Evolutionary conservation across 2,113 vertebrate species (phyloP).

Genomic region (Semicossyphus pulcher): DNA sequence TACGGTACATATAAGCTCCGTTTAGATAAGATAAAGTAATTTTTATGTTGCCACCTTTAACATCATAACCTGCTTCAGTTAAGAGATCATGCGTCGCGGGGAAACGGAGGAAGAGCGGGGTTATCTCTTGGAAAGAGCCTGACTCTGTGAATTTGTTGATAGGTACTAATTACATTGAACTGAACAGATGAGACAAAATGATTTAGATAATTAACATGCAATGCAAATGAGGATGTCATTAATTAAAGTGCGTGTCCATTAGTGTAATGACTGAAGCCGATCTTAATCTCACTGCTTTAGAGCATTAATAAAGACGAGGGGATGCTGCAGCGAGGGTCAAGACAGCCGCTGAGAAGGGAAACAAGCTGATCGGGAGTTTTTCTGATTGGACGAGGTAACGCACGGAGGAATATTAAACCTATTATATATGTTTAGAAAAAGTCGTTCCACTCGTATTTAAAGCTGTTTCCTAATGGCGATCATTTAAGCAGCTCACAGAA

Average conservation of each 20-base stretch:
- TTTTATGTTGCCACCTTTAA: too few species aligned
- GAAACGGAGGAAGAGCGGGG: constrained; percentile 29
- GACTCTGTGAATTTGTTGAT: constrained; percentile 63
- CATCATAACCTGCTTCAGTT: background rate
- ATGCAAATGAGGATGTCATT: constrained; percentile 82
- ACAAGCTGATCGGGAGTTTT: constrained; percentile 37
- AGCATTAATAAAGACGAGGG: constrained; percentile 74
- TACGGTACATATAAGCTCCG: too few species aligned
- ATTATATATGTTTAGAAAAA: background rate
- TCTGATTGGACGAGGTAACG: constrained; percentile 33
- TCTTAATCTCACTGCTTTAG: constrained; percentile 73
- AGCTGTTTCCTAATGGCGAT: constrained; percentile 34
- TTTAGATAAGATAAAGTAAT: too few species aligned
- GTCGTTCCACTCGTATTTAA: constrained; percentile 20
- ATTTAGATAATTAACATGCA: constrained; percentile 81
- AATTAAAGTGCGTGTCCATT: constrained; percentile 84
- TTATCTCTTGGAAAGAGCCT: constrained; percentile 34
- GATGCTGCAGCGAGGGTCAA: constrained; percentile 66
- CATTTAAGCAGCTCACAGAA: constrained; percentile 12
- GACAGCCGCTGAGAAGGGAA: constrained; percentile 33
- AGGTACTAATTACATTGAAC: constrained; percentile 75
- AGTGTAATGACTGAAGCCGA: constrained; percentile 79
- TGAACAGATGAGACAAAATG: constrained; percentile 74
- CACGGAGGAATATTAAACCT: background rate
- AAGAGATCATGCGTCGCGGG: too few species aligned